These are phyloP conservation scores for Mobula hypostoma DNA, from an alignment of 2,113 vertebrate genomes.

Conservation along the genomic window DNA sequence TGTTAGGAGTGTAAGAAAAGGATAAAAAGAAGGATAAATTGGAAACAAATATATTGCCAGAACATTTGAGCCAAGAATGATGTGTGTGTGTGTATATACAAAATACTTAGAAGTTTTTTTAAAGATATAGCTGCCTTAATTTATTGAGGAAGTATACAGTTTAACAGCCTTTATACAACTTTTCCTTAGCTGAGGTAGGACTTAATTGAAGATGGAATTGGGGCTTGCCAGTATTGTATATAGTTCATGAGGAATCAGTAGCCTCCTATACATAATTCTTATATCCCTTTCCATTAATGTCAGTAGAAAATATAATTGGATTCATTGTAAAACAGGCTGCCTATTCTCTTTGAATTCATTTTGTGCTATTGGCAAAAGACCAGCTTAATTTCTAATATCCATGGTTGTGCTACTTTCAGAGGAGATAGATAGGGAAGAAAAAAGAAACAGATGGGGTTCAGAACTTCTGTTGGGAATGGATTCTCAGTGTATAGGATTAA, in stretches of 20 bases:
- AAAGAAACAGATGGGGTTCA: background rate
- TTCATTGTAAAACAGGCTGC: too few species aligned
- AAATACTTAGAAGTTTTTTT: background rate
- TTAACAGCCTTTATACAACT: background rate
- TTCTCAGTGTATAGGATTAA: background rate
- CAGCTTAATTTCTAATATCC: background rate
- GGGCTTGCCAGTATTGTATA: too few species aligned
- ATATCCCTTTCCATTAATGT: too few species aligned
- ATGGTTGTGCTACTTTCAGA: background rate
- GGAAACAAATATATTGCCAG: background rate
- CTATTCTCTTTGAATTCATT: too few species aligned
- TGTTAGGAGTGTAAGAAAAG: background rate
- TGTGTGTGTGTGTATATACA: background rate
- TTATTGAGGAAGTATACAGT: background rate
- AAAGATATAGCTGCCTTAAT: background rate
- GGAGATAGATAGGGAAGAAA: background rate
- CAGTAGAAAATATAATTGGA: too few species aligned
- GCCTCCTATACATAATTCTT: too few species aligned
- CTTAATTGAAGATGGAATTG: background rate
- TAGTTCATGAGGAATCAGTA: too few species aligned
- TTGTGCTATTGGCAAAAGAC: too few species aligned
- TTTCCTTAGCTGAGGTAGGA: background rate
- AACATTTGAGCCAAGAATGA: background rate
- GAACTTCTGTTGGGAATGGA: background rate
- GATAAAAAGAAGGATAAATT: background rate